phyloP scores from a whole-genome alignment of 2,888 invertebrate genomes.

The Athalia circularis region DNA sequence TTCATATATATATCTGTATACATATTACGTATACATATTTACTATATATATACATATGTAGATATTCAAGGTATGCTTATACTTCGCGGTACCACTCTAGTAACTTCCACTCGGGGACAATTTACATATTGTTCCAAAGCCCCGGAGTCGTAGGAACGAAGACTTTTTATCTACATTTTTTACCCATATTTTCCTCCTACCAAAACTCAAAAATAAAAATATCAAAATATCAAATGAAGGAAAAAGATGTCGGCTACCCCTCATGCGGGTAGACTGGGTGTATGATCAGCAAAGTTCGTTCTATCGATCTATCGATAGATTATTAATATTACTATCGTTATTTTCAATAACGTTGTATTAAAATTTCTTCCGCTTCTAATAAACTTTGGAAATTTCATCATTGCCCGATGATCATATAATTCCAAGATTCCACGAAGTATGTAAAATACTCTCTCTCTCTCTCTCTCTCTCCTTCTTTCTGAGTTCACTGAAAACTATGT shows the following conservation, averaged over 20 bases:
- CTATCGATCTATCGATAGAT: too few species aligned
- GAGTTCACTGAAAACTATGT: not conserved
- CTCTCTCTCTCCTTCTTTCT: not conserved
- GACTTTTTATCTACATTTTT: not conserved
- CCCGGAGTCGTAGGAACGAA: not conserved
- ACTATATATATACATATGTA: not conserved
- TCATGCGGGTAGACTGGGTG: too few species aligned
- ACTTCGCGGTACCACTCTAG: not conserved
- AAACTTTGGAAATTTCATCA: too few species aligned
- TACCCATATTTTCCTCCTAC: not conserved
- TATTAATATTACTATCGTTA: too few species aligned
- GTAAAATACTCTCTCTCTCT: not conserved
- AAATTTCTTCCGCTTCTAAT: too few species aligned
- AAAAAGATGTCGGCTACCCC: too few species aligned
- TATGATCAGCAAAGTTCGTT: too few species aligned
- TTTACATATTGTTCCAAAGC: slow-evolving; percentile 17
- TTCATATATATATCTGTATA: not conserved
- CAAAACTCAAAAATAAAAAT: not conserved
- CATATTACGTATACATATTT: not conserved
- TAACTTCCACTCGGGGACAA: slow-evolving; percentile 8
- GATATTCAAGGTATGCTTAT: not conserved
- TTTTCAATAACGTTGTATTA: too few species aligned
- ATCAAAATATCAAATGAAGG: too few species aligned
- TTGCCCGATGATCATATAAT: too few species aligned
- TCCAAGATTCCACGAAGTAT: too few species aligned